A percentile compares a stretch with the other conserved stretches of the same genome.
Conservation (phyloP, 37 sponge, comb jelly and placozoan species). For the Diacarnus erythraeanus region DNA sequence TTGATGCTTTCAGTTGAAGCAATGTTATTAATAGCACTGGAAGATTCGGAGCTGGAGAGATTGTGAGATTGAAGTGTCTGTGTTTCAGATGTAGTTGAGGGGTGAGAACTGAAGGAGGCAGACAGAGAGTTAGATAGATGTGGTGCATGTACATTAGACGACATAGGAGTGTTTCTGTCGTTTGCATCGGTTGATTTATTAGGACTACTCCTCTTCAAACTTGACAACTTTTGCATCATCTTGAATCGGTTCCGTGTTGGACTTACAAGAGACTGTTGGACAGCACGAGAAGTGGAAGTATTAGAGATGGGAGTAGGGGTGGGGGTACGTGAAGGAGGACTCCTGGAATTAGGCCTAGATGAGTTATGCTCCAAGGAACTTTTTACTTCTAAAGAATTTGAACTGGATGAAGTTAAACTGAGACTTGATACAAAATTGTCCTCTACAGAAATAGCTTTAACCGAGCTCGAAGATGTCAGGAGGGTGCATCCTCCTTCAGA, state of each 20-base stretch:
- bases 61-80: background rate
- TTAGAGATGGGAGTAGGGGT: background rate
- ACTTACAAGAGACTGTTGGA: background rate
- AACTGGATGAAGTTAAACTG: background rate
- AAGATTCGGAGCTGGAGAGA: background rate
- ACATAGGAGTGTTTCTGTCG: no score
- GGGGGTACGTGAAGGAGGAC: background rate
- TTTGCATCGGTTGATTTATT: background rate
- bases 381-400: background rate
- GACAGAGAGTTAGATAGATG: background rate
- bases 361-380: background rate
- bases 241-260: slow-evolving; percentile 13
- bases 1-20: no score
- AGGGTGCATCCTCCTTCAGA: background rate
- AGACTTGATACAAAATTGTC: no score
- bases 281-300: background rate
- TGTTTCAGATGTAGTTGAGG: background rate
- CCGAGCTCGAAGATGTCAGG: background rate
- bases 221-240: slow-evolving; percentile 26
- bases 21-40: no score
- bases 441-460: background rate
- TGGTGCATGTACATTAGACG: slow-evolving; percentile 1
- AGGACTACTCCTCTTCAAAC: background rate
- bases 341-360: background rate
- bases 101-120: background rate